Evolutionary conservation across 1,140 invertebrate genomes (phyloP).

Genomic region (Trachymyrmex septentrionalis): DNA sequence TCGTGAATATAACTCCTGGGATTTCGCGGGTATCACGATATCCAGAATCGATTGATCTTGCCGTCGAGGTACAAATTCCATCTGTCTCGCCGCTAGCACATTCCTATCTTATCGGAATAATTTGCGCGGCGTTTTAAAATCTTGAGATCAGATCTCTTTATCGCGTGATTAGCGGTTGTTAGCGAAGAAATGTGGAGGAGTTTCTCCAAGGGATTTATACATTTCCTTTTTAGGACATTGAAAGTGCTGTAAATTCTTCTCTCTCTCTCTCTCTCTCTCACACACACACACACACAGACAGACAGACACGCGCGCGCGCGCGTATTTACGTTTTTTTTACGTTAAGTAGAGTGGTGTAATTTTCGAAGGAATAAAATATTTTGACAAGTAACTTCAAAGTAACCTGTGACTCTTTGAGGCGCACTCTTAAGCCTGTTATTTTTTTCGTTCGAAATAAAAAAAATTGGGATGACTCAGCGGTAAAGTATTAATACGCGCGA

Average conservation of each 20-base stretch:
- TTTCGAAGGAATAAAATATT: neutral
- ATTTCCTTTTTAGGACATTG: neutral
- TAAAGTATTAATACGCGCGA: neutral
- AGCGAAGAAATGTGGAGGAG: conserved; percentile 6
- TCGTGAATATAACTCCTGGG: too few relatives aligned
- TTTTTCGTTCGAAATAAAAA: neutral
- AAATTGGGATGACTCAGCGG: neutral
- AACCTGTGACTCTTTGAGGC: too few relatives aligned
- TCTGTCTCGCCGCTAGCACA: neutral
- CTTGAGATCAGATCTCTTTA: neutral
- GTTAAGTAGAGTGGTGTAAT: neutral
- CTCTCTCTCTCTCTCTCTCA: too few relatives aligned
- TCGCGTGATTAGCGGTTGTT: conserved; percentile 36
- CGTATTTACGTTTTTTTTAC: neutral
- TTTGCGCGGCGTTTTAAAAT: neutral
- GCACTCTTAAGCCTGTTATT: neutral
- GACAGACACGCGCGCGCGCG: too few relatives aligned
- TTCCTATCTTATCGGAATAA: conserved; percentile 51
- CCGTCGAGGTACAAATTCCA: neutral
- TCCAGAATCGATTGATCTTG: neutral
- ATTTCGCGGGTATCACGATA: neutral
- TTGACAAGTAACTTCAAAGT: neutral
- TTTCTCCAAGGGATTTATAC: neutral
- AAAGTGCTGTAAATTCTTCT: neutral
- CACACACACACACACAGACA: too few relatives aligned